A percentile compares a stretch with the other conserved stretches of the same genome.
Evolutionary conservation across 2,888 invertebrate genomes (phyloP).

Genomic region (Acanthosepion lycidas): DNA sequence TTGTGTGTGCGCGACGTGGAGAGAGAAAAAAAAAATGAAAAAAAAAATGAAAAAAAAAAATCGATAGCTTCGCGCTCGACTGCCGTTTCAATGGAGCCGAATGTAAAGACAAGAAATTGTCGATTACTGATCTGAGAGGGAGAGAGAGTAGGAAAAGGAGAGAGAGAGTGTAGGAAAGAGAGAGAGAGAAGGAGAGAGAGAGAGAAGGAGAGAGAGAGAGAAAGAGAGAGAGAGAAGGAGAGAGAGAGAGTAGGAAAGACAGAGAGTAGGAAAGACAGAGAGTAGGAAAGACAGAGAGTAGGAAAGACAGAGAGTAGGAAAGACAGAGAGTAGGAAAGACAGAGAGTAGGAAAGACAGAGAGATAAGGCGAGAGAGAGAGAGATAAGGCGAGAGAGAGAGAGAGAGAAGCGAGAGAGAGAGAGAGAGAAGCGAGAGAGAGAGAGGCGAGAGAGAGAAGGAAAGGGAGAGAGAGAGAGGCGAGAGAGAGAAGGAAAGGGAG

Average conservation of each 20-base stretch:
- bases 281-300: no score
- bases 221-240: conserved; percentile 58
- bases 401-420: background rate
- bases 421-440: no score
- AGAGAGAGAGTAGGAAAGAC: no score
- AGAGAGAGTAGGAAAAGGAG: background rate
- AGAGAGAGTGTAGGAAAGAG: no score
- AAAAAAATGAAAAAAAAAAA: background rate
- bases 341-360: no score
- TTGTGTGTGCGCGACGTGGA: background rate
- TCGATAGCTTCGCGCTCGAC: conserved; percentile 20
- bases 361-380: no score
- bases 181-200: background rate
- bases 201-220: background rate
- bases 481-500: no score
- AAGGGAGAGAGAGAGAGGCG: no score
- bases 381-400: background rate
- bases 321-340: no score
- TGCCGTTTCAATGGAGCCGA: conserved; percentile 3
- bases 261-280: background rate
- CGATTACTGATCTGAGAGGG: background rate
- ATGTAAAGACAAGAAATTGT: background rate
- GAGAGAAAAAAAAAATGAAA: background rate
- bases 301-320: no score
- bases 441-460: no score